Conservation (phyloP, 2,113 vertebrate species). For the Xenotilapia caudafasciata region DNA sequence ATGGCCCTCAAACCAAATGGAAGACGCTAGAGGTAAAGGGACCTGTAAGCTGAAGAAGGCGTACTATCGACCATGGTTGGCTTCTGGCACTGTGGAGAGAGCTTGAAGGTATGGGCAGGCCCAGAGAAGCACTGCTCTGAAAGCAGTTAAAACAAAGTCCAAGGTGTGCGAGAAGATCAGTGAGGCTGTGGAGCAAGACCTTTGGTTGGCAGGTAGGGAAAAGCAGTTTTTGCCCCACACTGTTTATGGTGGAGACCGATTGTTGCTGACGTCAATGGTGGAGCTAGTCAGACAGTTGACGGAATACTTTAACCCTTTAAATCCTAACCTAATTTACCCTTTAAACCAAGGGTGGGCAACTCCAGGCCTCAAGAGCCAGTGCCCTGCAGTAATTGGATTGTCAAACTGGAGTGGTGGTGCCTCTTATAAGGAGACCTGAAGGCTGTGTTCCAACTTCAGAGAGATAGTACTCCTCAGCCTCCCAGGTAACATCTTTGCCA, state of each 20-base stretch:
- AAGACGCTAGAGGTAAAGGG: background rate
- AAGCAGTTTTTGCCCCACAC: background rate
- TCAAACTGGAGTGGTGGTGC: background rate
- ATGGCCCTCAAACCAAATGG: background rate
- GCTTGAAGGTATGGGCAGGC: accelerated
- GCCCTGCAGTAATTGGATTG: background rate
- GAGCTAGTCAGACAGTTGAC: background rate
- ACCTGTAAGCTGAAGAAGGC: background rate
- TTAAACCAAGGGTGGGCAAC: background rate
- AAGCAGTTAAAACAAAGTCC: background rate
- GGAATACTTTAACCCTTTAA: background rate
- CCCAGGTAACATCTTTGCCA: background rate
- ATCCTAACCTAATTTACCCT: background rate
- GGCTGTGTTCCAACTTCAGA: background rate
- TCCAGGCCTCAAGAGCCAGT: background rate
- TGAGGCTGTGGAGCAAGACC: background rate
- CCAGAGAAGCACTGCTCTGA: background rate
- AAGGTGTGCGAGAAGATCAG: background rate
- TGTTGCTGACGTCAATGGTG: background rate
- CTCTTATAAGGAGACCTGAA: background rate
- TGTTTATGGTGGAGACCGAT: background rate
- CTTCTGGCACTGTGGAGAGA: background rate
- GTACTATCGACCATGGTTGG: background rate
- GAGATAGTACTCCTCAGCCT: background rate
- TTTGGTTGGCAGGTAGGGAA: background rate